Percentiles rank a stretch among this genome's conserved stretches.
Conservation (phyloP, 1,140 invertebrate species). For the Drosophila bipectinata region DNA sequence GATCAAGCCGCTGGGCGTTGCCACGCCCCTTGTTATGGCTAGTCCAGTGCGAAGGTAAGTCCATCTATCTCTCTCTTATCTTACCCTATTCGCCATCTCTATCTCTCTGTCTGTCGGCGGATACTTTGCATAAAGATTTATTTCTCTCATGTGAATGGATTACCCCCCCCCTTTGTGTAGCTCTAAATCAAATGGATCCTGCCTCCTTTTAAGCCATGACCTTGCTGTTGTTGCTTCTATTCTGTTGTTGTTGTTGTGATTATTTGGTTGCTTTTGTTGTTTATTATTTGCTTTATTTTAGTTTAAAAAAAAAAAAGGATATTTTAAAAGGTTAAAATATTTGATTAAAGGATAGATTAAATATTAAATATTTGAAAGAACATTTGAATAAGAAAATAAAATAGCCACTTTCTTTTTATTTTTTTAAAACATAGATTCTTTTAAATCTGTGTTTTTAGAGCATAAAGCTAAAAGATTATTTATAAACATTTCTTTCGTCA, state of each 20-base stretch:
- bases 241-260: neutral
- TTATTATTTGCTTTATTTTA: constrained; percentile 5
- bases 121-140: neutral
- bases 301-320: neutral
- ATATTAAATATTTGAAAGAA: neutral
- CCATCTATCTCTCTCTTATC: neutral
- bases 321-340: neutral
- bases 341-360: neutral
- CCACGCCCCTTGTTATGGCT: constrained; percentile 93
- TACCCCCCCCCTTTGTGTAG: neutral
- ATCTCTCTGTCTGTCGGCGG: neutral
- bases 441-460: no score
- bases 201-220: neutral
- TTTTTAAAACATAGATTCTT: neutral
- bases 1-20: constrained; percentile 94
- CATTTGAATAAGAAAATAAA: neutral
- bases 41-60: constrained; percentile 92
- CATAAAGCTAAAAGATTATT: neutral
- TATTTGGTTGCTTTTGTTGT: constrained; percentile 8
- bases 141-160: neutral
- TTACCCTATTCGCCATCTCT: no score
- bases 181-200: constrained; percentile 2
- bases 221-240: constrained; percentile 3
- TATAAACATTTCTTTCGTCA: no score
- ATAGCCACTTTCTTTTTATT: no score